Base-by-base conservation (phyloP, 2,113 vertebrate species). In the Cochlearius cochlearius region DNA sequence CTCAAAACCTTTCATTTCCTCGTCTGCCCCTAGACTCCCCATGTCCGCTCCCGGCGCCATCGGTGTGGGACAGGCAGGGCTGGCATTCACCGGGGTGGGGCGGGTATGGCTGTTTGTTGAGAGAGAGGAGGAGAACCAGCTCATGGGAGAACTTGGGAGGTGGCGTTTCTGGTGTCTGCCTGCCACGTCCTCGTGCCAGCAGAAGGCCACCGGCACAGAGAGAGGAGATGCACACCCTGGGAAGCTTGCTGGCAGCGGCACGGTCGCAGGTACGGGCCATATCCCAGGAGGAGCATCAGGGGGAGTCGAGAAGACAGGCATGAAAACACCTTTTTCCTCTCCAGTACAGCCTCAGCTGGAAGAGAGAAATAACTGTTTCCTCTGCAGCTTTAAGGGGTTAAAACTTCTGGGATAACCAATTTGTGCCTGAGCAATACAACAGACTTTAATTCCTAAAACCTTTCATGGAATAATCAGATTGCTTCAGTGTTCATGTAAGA, bases 181-280 rank as follows among this genome's bases (percentile, higher is more conserved):
- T 41, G 79, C 55, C 8, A 0, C 5, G 71, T 53, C 47, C 47
- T 55, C 11, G 0, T 16, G 34, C 2, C 4, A 43, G 36, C 49
- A 34, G 80, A 30, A 23, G 13, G 34, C 39, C 14, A 0, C 55
- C 7, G 55, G 63, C 2, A 5, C 43, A 15, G 36, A 8, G 36
- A 4, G 41, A 71, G 49, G 68, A 76, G 45, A 20, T 55, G 29
- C 14, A 21, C 27, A 5, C 43, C 27, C 16, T 15, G 25, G 41
- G 36, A 36, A 39, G 41, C 15, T 45, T 21, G 10, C 25, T 7
- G 49, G 53, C 19, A 19, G 41, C 11, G 1, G 50, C 63, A 5
- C 0, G 2, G 22, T 38, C 15, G 0, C 50, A 5, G 68, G 41
- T 32, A 26, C 0, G 6, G 52, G 47, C 1, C 1, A 4, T 60